Evolutionary conservation across 2,797 vertebrate genomes (phyloP).

Genomic region (Hozukius guyotensis): DNA sequence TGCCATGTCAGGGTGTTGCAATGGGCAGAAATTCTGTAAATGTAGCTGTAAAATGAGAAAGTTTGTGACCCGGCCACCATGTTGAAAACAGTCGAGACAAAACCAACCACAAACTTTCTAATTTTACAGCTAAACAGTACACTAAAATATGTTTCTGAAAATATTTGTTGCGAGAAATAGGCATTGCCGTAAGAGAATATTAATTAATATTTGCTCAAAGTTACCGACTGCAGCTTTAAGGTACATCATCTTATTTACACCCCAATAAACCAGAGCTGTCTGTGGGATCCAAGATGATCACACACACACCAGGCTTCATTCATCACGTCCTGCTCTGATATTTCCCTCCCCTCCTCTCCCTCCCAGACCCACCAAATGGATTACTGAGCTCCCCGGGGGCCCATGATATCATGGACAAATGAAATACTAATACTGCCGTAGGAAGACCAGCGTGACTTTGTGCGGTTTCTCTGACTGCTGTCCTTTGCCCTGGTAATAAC

Average conservation of each 20-base stretch:
- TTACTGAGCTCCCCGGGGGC: slow-evolving; percentile 16
- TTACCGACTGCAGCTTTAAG: too few relatives aligned
- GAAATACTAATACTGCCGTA: slow-evolving; percentile 41
- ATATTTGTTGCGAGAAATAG: too few relatives aligned
- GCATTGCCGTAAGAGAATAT: too few relatives aligned
- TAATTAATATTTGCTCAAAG: too few relatives aligned
- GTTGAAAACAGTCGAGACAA: too few relatives aligned
- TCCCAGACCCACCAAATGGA: slow-evolving; percentile 20
- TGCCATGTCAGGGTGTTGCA: background rate
- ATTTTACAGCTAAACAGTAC: too few relatives aligned
- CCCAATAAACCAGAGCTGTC: background rate
- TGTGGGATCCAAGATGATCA: background rate
- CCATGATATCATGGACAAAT: slow-evolving; percentile 61
- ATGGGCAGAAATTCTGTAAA: background rate
- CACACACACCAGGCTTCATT: background rate
- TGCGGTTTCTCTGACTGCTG: background rate
- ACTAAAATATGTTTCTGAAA: too few relatives aligned
- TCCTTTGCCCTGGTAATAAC: slow-evolving; percentile 48
- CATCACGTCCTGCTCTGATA: slow-evolving; percentile 5
- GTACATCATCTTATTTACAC: background rate
- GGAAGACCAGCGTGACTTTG: background rate
- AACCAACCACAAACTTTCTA: too few relatives aligned
- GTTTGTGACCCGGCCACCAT: too few relatives aligned
- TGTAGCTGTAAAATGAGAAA: background rate
- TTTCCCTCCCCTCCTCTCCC: background rate